Evolutionary conservation across 2,888 invertebrate species (phyloP), one percentile per base, ranked within the genome.

Genomic region (Phlogophora meticulosa): DNA sequence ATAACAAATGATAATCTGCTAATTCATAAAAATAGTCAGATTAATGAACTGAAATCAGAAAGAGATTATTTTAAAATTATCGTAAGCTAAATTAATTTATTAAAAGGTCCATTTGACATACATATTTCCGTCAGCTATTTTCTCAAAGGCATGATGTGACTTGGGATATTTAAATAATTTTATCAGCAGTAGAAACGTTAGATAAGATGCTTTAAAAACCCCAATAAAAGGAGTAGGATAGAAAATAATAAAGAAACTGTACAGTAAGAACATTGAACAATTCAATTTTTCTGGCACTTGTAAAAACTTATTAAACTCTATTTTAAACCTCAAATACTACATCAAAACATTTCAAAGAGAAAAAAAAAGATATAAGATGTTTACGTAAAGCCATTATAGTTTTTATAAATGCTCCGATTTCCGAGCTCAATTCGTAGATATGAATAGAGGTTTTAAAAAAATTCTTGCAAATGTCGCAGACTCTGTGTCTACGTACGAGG

Each of bases 401-500:
- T 80, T 72, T 78, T 61, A 62, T 66, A 74, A 56, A 68, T 59
- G 68, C 53, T 68, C 65, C 40, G 65, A 69, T 48, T 78, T 64
- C 22, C 7, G 9, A 75, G 66, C 59, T 42, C 71, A 69, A 53
- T 71, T 72, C 46, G 57, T 55, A 60, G 61, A 63, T 64, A 52
- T 64, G 53, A 72, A 66, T 57, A 65, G 52, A 74, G 49, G 40
- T 55, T 62, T 43, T 22, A 42, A 66, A 69, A 70, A 61, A 73
- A 66, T 75, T 63, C 74, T 72, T 60, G 43, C 56, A 36, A 64
- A 58, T 69, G 66, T 69, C 48, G 78, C 60, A 82, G 86, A 81
- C 86, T 79, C 59, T 53, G 20, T 75, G 86, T 83, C 86, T 84
- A 61, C 60, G 57, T 45, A 58, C 53, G 80, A 82, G 85, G 87